Conservation (phyloP, 2,888 invertebrate genomes). For the Nymphalis polychloros region DNA sequence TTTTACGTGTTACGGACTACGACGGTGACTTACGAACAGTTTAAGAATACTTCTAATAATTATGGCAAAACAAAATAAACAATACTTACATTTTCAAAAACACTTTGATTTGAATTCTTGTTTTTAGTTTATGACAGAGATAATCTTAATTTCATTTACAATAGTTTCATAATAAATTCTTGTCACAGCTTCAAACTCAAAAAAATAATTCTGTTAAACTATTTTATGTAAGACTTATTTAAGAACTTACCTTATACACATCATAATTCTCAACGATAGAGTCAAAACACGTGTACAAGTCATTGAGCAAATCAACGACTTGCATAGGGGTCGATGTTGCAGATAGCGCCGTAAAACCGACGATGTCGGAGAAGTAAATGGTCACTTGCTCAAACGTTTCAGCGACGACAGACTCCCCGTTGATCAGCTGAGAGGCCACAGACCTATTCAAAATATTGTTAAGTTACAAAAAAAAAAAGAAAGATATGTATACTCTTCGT, state of each 20-base stretch:
- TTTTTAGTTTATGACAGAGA: too few species aligned
- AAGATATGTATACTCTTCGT: too few species aligned
- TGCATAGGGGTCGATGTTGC: constrained; percentile 95
- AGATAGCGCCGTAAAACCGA: constrained; percentile 94
- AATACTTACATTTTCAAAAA: too few species aligned
- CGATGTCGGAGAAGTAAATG: constrained; percentile 96
- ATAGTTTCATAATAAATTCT: too few species aligned
- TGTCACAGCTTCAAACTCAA: too few species aligned
- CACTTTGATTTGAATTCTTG: too few species aligned
- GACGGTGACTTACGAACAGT: too few species aligned
- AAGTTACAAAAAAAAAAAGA: background rate
- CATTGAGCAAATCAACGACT: constrained; percentile 97
- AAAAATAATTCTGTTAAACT: too few species aligned
- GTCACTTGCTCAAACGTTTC: constrained; percentile 96
- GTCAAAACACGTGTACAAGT: constrained; percentile 98
- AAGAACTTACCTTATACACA: constrained; percentile 92
- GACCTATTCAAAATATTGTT: constrained; percentile 73
- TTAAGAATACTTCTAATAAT: too few species aligned
- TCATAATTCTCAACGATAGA: constrained; percentile 97
- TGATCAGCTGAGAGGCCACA: constrained; percentile 94
- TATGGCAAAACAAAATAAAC: too few species aligned
- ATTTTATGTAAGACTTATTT: background rate
- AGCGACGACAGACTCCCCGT: constrained; percentile 93
- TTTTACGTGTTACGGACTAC: too few species aligned
- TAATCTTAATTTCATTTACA: too few species aligned